phyloP scores from a whole-genome alignment of 2,797 vertebrate species.

The Apodemus agrarius region DNA sequence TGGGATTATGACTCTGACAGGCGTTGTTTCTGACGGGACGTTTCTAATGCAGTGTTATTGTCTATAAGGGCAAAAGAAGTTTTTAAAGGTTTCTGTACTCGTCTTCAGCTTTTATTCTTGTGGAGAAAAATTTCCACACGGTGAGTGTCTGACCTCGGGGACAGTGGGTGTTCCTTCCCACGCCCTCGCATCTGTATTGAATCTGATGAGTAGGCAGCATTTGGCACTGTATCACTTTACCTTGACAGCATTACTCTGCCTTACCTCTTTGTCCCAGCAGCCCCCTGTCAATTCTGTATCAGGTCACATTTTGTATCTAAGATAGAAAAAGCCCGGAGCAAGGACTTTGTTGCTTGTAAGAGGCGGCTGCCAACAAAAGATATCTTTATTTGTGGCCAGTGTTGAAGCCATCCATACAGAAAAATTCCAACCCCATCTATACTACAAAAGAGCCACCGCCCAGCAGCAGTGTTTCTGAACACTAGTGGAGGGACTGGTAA shows the following conservation, averaged over 20 bases:
- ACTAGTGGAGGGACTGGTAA: neutral
- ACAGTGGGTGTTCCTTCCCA: constrained; percentile 42
- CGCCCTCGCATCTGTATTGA: constrained; percentile 47
- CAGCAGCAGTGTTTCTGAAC: neutral
- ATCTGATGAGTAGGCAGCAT: constrained; percentile 49
- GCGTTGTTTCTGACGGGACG: constrained; percentile 46
- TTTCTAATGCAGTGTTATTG: constrained; percentile 61
- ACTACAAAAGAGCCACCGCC: neutral
- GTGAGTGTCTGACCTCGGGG: constrained; percentile 59
- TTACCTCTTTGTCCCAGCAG: constrained; percentile 55
- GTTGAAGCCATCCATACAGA: constrained; percentile 51
- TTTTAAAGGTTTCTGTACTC: constrained; percentile 71
- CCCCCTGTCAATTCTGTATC: constrained; percentile 63
- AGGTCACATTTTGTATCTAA: constrained; percentile 65
- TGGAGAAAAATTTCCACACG: constrained; percentile 65
- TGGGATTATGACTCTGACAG: constrained; percentile 51
- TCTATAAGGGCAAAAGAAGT: constrained; percentile 57
- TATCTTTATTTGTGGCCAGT: constrained; percentile 66
- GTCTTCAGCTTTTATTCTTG: constrained; percentile 68
- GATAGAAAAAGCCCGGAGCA: constrained; percentile 65
- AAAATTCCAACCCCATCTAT: constrained; percentile 19
- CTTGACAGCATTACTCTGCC: constrained; percentile 39
- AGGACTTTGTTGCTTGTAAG: constrained; percentile 63
- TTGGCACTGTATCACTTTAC: constrained; percentile 30
- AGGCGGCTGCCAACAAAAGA: constrained; percentile 60